Conservation (phyloP, 2,113 vertebrate species). For the Centropus bengalensis region DNA sequence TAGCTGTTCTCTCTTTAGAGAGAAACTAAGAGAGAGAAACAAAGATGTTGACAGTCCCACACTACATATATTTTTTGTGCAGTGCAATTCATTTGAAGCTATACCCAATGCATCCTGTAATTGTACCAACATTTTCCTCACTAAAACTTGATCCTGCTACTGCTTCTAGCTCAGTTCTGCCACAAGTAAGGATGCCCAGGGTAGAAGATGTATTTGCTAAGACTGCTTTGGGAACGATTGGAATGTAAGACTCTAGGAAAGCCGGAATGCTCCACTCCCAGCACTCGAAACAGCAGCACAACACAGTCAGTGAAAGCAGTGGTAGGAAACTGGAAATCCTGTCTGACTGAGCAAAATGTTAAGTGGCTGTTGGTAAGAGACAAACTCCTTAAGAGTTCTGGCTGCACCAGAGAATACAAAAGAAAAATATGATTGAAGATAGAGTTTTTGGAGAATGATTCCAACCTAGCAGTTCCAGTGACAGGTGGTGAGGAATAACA, state of each 20-base stretch:
- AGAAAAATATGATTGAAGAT: neutral
- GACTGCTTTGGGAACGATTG: neutral
- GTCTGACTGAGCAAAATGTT: neutral
- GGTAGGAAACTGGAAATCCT: neutral
- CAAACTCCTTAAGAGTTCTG: neutral
- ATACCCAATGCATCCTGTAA: neutral
- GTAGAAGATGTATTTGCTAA: neutral
- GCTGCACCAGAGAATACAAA: neutral
- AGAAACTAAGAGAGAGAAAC: neutral
- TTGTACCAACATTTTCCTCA: neutral
- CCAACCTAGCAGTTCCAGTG: neutral
- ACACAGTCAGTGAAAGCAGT: neutral
- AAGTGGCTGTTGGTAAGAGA: neutral
- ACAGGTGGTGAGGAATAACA: neutral
- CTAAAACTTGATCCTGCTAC: conserved; percentile 16
- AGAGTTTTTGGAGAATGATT: neutral
- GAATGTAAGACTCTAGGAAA: neutral
- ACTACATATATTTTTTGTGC: neutral
- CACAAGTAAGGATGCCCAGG: neutral
- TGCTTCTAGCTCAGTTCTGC: conserved; percentile 12
- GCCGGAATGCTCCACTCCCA: neutral
- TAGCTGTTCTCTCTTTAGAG: conserved; percentile 21
- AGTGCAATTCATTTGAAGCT: conserved; percentile 8
- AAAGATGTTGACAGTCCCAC: conserved; percentile 3
- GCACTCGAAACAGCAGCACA: neutral